Base-by-base conservation (phyloP, 2,797 vertebrate genomes). In the Propithecus perrieri region DNA sequence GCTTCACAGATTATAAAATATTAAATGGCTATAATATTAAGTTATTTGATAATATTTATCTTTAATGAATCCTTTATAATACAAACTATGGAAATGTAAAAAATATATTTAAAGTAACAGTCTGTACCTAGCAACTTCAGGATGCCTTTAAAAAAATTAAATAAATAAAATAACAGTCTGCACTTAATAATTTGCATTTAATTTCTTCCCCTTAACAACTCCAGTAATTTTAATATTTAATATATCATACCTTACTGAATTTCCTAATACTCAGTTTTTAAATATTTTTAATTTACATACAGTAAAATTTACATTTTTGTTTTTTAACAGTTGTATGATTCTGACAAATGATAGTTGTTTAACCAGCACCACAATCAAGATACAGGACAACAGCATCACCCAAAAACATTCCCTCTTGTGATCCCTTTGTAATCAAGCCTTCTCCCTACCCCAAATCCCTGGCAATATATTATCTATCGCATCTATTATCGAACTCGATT, bases 131-230 rank as follows among this genome's bases (percentile, higher is more conserved):
- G 55, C 55, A 57, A 57, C 55, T 57, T 57, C 3, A 24, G 55
- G 55, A 57, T 57, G 55, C 55, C 55, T 57, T 57, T 57, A 4
- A 57, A 57, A 57, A 57, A 55, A 22, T 46, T 46, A 46, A 46
- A 46, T 46, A 46, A 57, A 22, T 55, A 9, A 57, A 24, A 24
- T 22, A 55, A 55, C 55, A 24, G 74, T 72, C 48, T 48, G 18
- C 13, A 95, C 50, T 79, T 89, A 89, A 24, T 55, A 89, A 83
- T 61, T 83, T 78, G 22, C n/a, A 94, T 72, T 88, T 95, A 53
- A 67, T 75, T 80, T 97, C 59, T 30, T 97, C 24, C 55, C 57
- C 2, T 81, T 86, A 93, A 71, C 28, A 48, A 83, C 12, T 5
- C 12, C 10, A 78, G 3, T 46, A 14, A 61, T 67, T 92, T 91